Evolutionary conservation across 2,797 vertebrate genomes (phyloP).

Genomic region (Sebastes itinus): DNA sequence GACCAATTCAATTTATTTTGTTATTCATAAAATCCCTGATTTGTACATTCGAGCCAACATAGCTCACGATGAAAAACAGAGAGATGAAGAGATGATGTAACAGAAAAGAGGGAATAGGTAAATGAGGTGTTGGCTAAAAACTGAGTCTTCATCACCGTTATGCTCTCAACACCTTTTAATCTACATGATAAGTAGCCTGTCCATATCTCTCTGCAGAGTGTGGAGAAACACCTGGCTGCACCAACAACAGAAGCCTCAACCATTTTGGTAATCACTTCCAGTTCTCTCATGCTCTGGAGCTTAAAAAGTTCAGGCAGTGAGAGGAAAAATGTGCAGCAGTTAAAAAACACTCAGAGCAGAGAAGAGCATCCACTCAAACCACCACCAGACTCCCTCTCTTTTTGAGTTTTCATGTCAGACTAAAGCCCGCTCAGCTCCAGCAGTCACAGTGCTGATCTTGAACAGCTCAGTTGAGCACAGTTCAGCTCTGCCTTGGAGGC

Average conservation of each 20-base stretch:
- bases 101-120: neutral
- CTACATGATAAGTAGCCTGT: neutral
- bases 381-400: neutral
- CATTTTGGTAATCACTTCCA: conserved; percentile 49
- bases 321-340: conserved; percentile 42
- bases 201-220: conserved; percentile 7
- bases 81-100: neutral
- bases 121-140: conserved; percentile 6
- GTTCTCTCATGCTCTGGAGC: conserved; percentile 11
- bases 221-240: conserved; percentile 47
- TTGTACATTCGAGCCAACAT: conserved; percentile 5
- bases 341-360: conserved; percentile 7
- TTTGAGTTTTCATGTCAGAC: neutral
- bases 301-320: conserved; percentile 22
- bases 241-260: conserved; percentile 42
- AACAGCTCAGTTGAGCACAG: conserved; percentile 44
- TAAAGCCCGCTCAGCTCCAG: conserved; percentile 25
- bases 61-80: conserved; percentile 11
- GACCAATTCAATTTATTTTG: conserved; percentile 27
- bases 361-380: conserved; percentile 10
- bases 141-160: neutral
- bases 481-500: conserved; percentile 35
- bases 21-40: conserved; percentile 21
- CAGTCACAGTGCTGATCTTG: conserved; percentile 30
- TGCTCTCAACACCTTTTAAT: conserved; percentile 16